Percentiles rank a stretch among this genome's conserved stretches.
Conservation (phyloP, 2,113 vertebrate genomes). For the Anhinga rufa region DNA sequence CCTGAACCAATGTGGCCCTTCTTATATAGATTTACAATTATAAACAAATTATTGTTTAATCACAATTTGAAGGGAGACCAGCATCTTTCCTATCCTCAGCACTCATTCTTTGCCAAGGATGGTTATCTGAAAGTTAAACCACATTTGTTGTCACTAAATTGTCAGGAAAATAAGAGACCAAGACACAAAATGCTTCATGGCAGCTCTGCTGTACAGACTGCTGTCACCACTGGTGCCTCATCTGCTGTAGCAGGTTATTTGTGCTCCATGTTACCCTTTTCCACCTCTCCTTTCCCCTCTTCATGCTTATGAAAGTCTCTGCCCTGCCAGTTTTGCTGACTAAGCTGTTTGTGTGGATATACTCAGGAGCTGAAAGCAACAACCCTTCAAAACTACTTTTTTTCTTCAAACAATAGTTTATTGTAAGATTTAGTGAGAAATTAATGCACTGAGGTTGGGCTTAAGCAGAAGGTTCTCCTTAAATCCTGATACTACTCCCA, state of each 20-base stretch:
- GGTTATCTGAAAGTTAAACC: not conserved
- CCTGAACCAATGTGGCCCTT: not conserved
- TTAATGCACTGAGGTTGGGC: not conserved
- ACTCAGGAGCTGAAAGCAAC: not conserved
- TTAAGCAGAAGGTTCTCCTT: not conserved
- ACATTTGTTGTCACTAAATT: not conserved
- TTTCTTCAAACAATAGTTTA: not conserved
- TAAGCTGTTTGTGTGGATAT: not conserved
- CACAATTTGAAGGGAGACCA: not conserved
- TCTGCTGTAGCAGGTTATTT: not conserved
- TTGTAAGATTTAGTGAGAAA: not conserved
- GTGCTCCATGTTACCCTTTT: not conserved
- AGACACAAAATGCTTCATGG: not conserved
- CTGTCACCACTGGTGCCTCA: not conserved
- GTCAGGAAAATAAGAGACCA: not conserved
- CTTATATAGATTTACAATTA: not conserved
- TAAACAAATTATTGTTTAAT: not conserved
- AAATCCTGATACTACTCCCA: not conserved
- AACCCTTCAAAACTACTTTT: not conserved
- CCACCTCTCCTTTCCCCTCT: not conserved
- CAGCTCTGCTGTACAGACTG: not conserved
- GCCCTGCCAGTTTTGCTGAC: not conserved
- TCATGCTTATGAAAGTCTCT: not conserved
- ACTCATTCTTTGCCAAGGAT: not conserved
- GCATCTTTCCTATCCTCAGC: not conserved